Evolutionary conservation across 2,113 vertebrate genomes (phyloP).

Genomic region (Pipa parva): DNA sequence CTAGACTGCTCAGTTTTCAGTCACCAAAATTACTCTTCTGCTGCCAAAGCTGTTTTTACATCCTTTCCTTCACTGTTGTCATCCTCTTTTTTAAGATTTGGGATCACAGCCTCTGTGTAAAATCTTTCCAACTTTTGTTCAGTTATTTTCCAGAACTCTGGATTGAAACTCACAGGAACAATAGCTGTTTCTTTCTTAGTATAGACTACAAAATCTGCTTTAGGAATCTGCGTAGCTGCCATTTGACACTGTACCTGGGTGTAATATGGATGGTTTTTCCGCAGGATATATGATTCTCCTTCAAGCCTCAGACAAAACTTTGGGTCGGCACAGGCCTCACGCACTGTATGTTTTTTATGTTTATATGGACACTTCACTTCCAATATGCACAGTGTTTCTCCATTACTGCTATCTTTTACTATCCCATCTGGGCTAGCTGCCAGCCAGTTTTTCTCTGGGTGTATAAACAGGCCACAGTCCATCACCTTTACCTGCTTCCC

Average conservation of each 20-base stretch:
- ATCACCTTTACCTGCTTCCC: constrained; percentile 54
- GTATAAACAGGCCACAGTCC: constrained; percentile 70
- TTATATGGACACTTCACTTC: constrained; percentile 83
- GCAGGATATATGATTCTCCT: constrained; percentile 57
- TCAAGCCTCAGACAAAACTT: constrained; percentile 68
- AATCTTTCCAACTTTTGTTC: constrained; percentile 68
- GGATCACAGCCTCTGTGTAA: constrained; percentile 62
- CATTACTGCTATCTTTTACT: constrained; percentile 54
- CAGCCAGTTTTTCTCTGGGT: constrained; percentile 63
- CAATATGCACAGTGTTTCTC: constrained; percentile 59
- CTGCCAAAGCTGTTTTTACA: constrained; percentile 17
- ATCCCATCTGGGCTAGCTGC: constrained; percentile 76
- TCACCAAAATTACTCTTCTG: constrained; percentile 51
- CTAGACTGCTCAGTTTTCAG: no score
- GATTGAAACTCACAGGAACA: constrained; percentile 63
- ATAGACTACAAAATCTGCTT: constrained; percentile 66
- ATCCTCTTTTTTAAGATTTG: constrained; percentile 49
- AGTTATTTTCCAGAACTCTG: constrained; percentile 57
- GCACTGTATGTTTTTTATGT: constrained; percentile 60
- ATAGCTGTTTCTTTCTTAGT: constrained; percentile 63
- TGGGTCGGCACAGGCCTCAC: constrained; percentile 64
- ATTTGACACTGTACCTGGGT: constrained; percentile 78
- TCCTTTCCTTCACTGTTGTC: no score
- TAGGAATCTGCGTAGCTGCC: constrained; percentile 53
- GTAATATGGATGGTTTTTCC: constrained; percentile 66